Conservation (phyloP, 2,113 vertebrate species). For the Psephotus haematonotus region DNA sequence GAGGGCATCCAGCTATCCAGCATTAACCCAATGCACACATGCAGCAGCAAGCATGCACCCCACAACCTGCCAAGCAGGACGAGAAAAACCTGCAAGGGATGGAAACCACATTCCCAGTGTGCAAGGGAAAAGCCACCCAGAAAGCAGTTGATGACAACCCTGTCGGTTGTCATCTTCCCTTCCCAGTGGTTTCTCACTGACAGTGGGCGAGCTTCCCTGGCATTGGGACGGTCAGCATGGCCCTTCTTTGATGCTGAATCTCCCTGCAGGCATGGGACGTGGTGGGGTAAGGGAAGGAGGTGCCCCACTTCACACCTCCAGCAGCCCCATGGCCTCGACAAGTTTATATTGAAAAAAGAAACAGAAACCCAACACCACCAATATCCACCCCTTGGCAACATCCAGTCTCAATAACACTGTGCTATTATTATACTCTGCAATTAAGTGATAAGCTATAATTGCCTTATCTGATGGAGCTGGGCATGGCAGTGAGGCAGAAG, state of each 20-base stretch:
- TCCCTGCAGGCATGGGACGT: not conserved
- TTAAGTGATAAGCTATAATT: slow-evolving; percentile 17
- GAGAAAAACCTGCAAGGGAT: slow-evolving; percentile 1
- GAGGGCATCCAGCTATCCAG: not conserved
- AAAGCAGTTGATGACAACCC: not conserved
- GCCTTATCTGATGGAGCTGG: not conserved
- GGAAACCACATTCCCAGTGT: not conserved
- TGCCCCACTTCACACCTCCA: not conserved
- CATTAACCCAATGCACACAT: accelerated
- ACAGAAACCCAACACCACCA: accelerated
- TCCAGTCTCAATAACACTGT: not conserved
- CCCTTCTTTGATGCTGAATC: not conserved
- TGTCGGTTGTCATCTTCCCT: not conserved
- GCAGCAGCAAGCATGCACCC: accelerated
- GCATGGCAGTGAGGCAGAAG: not conserved
- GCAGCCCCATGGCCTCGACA: accelerated
- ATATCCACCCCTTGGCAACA: not conserved
- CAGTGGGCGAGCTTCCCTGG: not conserved
- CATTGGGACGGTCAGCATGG: not conserved
- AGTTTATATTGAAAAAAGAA: not conserved
- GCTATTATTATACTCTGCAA: not conserved
- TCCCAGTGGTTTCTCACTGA: not conserved
- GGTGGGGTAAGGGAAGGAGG: not conserved
- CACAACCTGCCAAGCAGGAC: not conserved
- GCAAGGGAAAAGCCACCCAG: not conserved